These are phyloP conservation scores for Chionomys nivalis DNA, from an alignment of 2,113 vertebrate species.

Conservation along the genomic window DNA sequence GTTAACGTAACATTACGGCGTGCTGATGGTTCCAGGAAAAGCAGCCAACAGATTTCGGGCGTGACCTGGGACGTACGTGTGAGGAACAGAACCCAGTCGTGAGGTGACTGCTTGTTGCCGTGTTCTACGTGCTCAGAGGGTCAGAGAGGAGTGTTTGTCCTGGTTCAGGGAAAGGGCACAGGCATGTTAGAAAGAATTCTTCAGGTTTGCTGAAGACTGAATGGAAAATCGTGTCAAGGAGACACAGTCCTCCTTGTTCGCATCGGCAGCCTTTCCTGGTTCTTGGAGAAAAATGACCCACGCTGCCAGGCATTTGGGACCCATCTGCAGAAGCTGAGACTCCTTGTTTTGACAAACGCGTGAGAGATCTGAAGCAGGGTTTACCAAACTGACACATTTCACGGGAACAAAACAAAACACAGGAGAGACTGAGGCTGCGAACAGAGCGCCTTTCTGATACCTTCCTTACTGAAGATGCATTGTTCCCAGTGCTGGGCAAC, in stretches of 20 bases:
- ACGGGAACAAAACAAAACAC: neutral
- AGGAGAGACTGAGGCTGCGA: neutral
- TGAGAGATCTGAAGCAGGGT: neutral
- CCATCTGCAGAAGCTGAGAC: neutral
- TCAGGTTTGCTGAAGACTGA: neutral
- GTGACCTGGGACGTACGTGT: conserved; percentile 11
- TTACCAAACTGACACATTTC: conserved; percentile 29
- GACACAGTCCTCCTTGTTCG: neutral
- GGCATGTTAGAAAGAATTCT: neutral
- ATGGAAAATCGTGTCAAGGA: conserved; percentile 10
- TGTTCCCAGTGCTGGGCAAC: neutral
- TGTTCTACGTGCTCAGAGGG: neutral
- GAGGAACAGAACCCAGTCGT: conserved; percentile 14
- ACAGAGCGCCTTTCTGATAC: conserved; percentile 23
- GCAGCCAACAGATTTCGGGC: conserved; percentile 22
- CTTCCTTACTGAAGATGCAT: neutral
- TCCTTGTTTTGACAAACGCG: neutral
- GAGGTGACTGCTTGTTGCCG: neutral
- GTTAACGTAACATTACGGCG: neutral
- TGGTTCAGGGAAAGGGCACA: neutral
- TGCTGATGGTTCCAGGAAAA: conserved; percentile 38
- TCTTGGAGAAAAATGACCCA: conserved; percentile 1
- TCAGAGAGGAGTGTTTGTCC: neutral
- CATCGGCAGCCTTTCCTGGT: neutral
- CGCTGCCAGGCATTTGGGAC: neutral